Evolutionary conservation across 2,797 vertebrate genomes (phyloP).

Genomic region (Erethizon dorsatum): DNA sequence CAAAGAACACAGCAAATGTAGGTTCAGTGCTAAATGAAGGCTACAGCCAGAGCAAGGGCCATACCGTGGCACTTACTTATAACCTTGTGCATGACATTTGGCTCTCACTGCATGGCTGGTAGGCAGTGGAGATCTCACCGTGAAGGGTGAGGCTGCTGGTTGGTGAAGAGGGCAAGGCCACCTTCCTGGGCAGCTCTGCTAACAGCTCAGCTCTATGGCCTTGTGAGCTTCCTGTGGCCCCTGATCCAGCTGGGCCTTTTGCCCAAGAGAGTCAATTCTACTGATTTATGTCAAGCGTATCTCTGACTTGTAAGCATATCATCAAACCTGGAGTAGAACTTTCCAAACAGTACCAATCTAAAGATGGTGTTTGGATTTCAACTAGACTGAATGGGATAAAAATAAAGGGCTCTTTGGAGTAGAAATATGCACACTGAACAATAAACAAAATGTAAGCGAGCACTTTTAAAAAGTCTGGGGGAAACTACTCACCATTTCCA

Average conservation of each 20-base stretch:
- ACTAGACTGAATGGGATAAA: neutral
- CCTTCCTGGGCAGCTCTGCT: neutral
- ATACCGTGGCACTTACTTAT: neutral
- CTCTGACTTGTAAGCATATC: neutral
- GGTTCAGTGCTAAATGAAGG: neutral
- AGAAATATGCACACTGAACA: neutral
- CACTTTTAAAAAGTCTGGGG: neutral
- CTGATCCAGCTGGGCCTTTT: neutral
- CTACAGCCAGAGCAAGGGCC: neutral
- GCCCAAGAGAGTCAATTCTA: neutral
- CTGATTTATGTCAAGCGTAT: neutral
- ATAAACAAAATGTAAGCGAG: neutral
- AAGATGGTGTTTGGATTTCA: conserved; percentile 19
- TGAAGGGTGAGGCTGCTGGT: neutral
- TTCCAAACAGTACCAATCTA: neutral
- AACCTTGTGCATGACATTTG: neutral
- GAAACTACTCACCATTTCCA: neutral
- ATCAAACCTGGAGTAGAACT: conserved; percentile 1
- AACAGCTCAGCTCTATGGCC: neutral
- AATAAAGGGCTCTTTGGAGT: neutral
- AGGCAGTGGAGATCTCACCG: neutral
- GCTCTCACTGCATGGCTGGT: neutral
- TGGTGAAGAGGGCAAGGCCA: too few relatives aligned
- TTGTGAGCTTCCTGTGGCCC: neutral
- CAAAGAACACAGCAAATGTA: neutral